phyloP scores from a whole-genome alignment of 2,797 vertebrate genomes.

The Bradypus variegatus region DNA sequence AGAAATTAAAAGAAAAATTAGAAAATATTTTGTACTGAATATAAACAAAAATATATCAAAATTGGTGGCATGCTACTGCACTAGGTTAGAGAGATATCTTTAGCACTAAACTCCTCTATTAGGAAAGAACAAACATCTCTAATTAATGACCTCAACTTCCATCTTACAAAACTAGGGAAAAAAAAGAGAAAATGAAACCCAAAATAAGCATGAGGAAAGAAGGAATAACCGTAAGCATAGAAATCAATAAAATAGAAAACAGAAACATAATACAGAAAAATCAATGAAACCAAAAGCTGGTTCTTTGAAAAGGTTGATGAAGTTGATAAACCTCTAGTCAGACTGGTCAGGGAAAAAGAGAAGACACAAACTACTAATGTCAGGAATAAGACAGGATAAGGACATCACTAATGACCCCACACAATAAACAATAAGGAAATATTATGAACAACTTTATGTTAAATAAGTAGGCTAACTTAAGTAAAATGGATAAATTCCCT shows the following conservation, averaged over 20 bases:
- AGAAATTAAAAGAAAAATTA: background rate
- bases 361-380: background rate
- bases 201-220: background rate
- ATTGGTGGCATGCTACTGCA: background rate
- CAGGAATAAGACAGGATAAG: background rate
- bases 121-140: background rate
- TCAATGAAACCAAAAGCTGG: background rate
- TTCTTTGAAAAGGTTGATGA: background rate
- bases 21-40: background rate
- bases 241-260: background rate
- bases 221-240: background rate
- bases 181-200: background rate
- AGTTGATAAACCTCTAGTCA: background rate
- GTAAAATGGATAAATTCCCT: background rate
- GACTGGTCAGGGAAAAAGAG: background rate
- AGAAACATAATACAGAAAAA: background rate
- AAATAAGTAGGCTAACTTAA: background rate
- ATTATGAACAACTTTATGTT: background rate
- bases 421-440: background rate
- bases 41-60: background rate
- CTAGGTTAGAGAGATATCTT: background rate
- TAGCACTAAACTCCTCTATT: background rate
- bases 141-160: background rate
- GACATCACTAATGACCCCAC: background rate
- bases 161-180: background rate